A percentile compares a stretch with the other conserved stretches of the same genome.
Evolutionary conservation across 2,797 vertebrate genomes (phyloP).

Genomic region (Furcifer pardalis): DNA sequence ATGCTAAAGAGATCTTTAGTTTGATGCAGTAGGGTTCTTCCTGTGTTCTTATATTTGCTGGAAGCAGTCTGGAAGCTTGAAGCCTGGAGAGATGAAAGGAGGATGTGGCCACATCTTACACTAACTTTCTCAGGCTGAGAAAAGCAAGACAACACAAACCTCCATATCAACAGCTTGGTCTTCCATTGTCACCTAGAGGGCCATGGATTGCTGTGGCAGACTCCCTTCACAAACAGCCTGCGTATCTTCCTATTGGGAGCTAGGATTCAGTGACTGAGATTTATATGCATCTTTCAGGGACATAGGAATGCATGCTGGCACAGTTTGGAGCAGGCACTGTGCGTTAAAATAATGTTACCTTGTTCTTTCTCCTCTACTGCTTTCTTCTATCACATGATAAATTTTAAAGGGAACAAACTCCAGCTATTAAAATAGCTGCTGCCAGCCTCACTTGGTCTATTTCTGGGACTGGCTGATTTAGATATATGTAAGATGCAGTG

Average conservation of each 20-base stretch:
- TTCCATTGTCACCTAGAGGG: neutral
- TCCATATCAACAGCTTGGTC: neutral
- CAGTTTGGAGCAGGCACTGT: constrained; percentile 26
- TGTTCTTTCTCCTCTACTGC: constrained; percentile 55
- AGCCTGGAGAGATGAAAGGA: neutral
- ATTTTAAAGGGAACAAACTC: constrained; percentile 54
- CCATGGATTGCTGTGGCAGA: neutral
- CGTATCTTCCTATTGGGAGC: neutral
- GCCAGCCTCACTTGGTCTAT: constrained; percentile 66
- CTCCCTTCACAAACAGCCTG: neutral
- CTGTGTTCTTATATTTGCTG: neutral
- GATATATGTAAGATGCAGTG: constrained; percentile 65
- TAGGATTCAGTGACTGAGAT: neutral
- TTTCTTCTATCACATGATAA: constrained; percentile 52
- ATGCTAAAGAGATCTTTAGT: neutral
- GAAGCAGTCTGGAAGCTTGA: neutral
- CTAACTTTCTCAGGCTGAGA: neutral
- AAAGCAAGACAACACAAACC: neutral
- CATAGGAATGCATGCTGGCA: constrained; percentile 45
- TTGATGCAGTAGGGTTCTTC: neutral
- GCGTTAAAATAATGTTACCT: constrained; percentile 64
- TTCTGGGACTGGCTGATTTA: constrained; percentile 66
- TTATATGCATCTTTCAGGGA: constrained; percentile 42
- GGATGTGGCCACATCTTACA: neutral
- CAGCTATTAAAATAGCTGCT: constrained; percentile 67